A percentile compares a stretch with the other conserved stretches of the same genome.
These are phyloP conservation scores for Ennomos erosarius DNA, from an alignment of 2,888 invertebrate genomes.

Conservation along the genomic window DNA sequence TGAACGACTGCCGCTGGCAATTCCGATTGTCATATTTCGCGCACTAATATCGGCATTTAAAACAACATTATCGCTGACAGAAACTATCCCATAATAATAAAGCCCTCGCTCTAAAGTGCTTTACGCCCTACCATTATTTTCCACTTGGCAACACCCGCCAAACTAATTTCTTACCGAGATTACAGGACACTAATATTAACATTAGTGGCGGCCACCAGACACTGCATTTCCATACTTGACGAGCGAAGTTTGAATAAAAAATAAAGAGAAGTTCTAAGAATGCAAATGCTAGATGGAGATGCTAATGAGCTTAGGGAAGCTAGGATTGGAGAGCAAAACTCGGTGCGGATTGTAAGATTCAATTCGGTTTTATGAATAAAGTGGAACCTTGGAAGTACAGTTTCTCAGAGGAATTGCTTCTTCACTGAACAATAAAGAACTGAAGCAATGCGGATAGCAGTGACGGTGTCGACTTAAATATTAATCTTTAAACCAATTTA, in stretches of 20 bases:
- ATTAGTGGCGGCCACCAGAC: slow-evolving; percentile 32
- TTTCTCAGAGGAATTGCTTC: slow-evolving; percentile 12
- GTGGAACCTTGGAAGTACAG: slow-evolving; percentile 17
- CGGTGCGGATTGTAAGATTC: slow-evolving; percentile 39
- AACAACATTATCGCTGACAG: slow-evolving; percentile 11
- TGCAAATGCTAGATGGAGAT: slow-evolving; percentile 48
- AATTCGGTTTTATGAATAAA: slow-evolving; percentile 43
- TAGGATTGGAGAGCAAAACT: slow-evolving; percentile 37
- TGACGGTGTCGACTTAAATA: neutral
- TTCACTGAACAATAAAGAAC: slow-evolving; percentile 3
- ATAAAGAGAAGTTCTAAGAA: slow-evolving; percentile 42
- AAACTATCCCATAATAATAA: slow-evolving; percentile 16
- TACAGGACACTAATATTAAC: slow-evolving; percentile 31
- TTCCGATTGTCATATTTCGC: slow-evolving; percentile 11
- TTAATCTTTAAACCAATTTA: neutral
- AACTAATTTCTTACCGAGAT: slow-evolving; percentile 19
- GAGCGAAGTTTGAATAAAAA: slow-evolving; percentile 39
- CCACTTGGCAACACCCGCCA: slow-evolving; percentile 17
- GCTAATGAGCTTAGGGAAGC: slow-evolving; percentile 43
- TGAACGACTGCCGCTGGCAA: slow-evolving; percentile 1
- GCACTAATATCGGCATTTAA: slow-evolving; percentile 9
- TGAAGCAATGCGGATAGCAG: neutral
- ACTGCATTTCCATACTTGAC: slow-evolving; percentile 38
- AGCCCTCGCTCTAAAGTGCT: slow-evolving; percentile 4
- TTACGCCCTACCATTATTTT: slow-evolving; percentile 14